Percentiles rank a stretch among this genome's conserved stretches.
phyloP scores from a whole-genome alignment of 2,113 vertebrate genomes.

The Heptranchias perlo region DNA sequence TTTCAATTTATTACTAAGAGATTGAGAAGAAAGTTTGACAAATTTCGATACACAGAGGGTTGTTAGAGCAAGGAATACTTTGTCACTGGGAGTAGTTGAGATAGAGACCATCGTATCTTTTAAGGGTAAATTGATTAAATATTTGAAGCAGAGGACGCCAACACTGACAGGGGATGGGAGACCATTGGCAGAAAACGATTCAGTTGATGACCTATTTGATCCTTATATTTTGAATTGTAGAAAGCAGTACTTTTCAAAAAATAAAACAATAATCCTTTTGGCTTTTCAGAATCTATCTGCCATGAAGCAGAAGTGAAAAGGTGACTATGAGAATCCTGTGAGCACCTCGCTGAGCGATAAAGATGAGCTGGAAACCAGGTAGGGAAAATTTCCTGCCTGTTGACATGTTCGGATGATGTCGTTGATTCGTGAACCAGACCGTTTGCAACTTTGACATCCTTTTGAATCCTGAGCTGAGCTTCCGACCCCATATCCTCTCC shows the following conservation, averaged over 20 bases:
- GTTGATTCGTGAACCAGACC: neutral
- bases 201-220: neutral
- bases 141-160: neutral
- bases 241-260: neutral
- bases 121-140: neutral
- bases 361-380: conserved; percentile 26
- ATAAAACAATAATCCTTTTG: neutral
- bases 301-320: neutral
- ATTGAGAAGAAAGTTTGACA: no score
- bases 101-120: neutral
- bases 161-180: neutral
- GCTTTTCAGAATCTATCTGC: neutral
- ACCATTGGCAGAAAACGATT: neutral
- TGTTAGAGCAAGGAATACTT: no score
- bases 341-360: neutral
- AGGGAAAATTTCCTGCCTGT: neutral
- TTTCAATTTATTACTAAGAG: no score
- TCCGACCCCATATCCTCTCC: no score
- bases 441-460: neutral
- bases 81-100: neutral
- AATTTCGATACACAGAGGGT: neutral
- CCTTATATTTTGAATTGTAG: neutral
- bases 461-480: no score
- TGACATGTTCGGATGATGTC: neutral
- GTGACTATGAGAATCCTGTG: neutral